Base-by-base conservation (phyloP, 2,888 invertebrate species). In the Hydriomena furcata region DNA sequence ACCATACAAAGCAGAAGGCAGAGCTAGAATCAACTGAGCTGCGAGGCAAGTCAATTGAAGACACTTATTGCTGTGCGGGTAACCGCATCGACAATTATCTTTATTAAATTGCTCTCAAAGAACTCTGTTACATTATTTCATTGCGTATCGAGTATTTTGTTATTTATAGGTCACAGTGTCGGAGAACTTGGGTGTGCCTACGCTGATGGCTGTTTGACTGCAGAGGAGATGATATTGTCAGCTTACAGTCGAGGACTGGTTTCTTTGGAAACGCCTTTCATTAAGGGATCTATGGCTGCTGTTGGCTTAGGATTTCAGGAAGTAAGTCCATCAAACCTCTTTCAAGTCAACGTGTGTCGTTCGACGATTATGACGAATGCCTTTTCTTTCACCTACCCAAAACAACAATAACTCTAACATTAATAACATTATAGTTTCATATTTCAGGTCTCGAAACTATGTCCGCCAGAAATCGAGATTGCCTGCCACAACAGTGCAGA, bases 121-220 rank as follows among this genome's bases (percentile, higher is more conserved):
- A n/a, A n/a, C n/a, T n/a, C n/a, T n/a, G n/a, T n/a, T n/a, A n/a
- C n/a, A n/a, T 17, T 17, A 17, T 17, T 17, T 17, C n/a, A n/a
- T n/a, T n/a, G n/a, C n/a, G 4, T 17, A 17, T 17, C 17, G 17
- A 17, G 17, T 17, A 4, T 17, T 31, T 24, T 20, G 17, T 25
- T 13, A 10, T 34, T 44, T 44, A 17, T 53, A 74, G 77, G 77
- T 24, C 77, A 78, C 53, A 81, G 81, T 46, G 95, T 96, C 0
- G 98, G 98, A 21, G 98, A 98, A 79, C 84, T 98, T 10, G 97
- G 95, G 1, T 98, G 98, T 76, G 97, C 95, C 0, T 98, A 98
- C 78, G 97, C 96, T 1, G 98, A 98, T 78, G 96, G 95, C 1
- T 94, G 95, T 55, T 89, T 98, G 43, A 95, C 96, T 0, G 92